phyloP scores from a whole-genome alignment of 2,888 invertebrate species.

The Zele albiditarsus region DNA sequence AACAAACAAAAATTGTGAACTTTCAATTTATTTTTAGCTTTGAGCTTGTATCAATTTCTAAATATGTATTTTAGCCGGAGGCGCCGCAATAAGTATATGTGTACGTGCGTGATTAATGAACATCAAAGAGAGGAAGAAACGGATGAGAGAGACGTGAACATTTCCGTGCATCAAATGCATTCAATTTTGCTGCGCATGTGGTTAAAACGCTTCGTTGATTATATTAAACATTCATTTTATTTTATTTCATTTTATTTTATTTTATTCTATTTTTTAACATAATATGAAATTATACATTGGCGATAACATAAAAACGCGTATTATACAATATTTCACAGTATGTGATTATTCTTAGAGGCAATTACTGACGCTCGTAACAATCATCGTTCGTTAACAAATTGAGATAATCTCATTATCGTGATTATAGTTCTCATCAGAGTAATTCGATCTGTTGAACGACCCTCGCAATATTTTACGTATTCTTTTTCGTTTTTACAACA shows the following conservation, averaged over 20 bases:
- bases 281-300: constrained; percentile 33
- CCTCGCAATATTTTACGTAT: constrained; percentile 21
- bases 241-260: constrained; percentile 48
- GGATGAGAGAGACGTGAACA: neutral
- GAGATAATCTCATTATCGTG: neutral
- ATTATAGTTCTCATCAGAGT: constrained; percentile 11
- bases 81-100: too few relatives aligned
- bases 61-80: neutral
- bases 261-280: constrained; percentile 54
- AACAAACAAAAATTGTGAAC: neutral
- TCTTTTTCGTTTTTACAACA: constrained; percentile 22
- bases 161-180: neutral
- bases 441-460: constrained; percentile 24
- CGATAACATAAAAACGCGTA: constrained; percentile 69
- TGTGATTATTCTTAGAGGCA: constrained; percentile 38
- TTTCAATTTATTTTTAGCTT: neutral
- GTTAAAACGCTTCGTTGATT: neutral
- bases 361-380: constrained; percentile 32
- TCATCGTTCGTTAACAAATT: constrained; percentile 1
- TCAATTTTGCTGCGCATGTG: neutral
- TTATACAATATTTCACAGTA: constrained; percentile 70
- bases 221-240: constrained; percentile 46
- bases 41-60: neutral
- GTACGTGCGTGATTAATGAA: too few relatives aligned
- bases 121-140: too few relatives aligned